Conservation (phyloP, 2,888 invertebrate genomes). For the Nemoura dubitans region DNA sequence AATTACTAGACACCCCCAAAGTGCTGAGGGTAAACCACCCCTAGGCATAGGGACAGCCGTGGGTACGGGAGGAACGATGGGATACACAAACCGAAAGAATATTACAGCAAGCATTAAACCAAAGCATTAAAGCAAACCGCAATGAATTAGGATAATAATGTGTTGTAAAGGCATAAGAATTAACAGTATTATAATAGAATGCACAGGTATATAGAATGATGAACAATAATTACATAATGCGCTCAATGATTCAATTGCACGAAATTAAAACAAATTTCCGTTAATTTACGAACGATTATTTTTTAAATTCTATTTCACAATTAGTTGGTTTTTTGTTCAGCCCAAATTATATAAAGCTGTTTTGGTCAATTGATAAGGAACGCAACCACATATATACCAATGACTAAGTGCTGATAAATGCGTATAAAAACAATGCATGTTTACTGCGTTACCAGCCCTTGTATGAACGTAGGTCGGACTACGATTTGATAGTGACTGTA, state of each 20-base stretch:
- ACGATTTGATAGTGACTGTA: background rate
- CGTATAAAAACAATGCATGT: background rate
- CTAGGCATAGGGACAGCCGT: background rate
- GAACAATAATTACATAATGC: background rate
- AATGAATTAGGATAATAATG: background rate
- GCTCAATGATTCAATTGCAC: slow-evolving; percentile 4
- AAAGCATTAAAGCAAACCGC: background rate
- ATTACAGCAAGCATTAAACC: background rate
- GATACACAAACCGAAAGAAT: background rate
- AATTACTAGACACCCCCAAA: background rate
- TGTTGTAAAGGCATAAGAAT: background rate
- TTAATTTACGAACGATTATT: background rate
- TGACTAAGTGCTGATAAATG: background rate
- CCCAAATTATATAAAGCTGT: background rate
- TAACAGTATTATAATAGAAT: background rate
- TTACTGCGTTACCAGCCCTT: background rate
- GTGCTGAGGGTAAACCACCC: background rate
- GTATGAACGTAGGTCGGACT: background rate
- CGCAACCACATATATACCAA: background rate
- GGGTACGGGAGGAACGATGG: background rate
- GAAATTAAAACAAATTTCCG: background rate
- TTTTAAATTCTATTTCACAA: background rate
- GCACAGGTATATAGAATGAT: background rate
- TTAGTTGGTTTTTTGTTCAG: background rate
- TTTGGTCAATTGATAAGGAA: background rate